These are phyloP conservation scores for fruit fly (Drosophila melanogaster) DNA, from an alignment of 1,140 invertebrate genomes.

Conservation along the genomic window DNA sequence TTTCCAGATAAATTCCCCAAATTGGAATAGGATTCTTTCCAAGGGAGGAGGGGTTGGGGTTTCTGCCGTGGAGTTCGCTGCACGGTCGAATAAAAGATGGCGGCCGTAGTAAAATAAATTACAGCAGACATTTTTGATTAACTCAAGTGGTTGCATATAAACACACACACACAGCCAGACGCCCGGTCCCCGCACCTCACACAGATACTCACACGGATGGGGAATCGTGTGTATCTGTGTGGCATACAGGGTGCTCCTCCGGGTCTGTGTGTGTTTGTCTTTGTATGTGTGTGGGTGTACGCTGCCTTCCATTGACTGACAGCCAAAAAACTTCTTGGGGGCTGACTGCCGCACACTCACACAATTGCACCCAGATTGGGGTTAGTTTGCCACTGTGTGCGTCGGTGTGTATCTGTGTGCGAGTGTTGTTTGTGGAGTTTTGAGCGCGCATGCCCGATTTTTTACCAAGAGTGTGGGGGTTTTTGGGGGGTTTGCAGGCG, in stretches of 20 bases:
- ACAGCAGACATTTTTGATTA: conserved; percentile 83
- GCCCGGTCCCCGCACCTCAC: conserved; percentile 4
- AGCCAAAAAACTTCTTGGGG: conserved; percentile 81
- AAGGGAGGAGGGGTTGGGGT: neutral
- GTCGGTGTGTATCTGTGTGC: conserved; percentile 41
- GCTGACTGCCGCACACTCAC: conserved; percentile 51
- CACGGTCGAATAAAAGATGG: conserved; percentile 68
- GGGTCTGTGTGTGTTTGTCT: neutral
- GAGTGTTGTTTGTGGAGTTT: conserved; percentile 72
- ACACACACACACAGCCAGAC: conserved; percentile 42
- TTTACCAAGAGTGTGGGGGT: conserved; percentile 16
- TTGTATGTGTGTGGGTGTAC: conserved; percentile 40
- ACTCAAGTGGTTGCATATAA: conserved; percentile 82
- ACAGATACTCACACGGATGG: conserved; percentile 21
- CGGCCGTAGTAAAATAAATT: conserved; percentile 83
- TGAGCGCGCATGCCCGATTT: conserved; percentile 71
- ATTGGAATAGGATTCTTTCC: conserved; percentile 9
- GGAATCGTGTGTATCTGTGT: conserved; percentile 28
- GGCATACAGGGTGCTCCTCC: conserved; percentile 58
- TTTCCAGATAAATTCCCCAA: conserved; percentile 46
- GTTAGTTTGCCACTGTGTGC: conserved; percentile 61
- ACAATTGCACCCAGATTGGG: conserved; percentile 55
- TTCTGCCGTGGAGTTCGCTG: conserved; percentile 10
- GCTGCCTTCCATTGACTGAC: conserved; percentile 80
- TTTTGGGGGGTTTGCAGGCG: neutral